Conservation (phyloP, 1,140 invertebrate species). For the silkworm (Bombyx mori) region ASM3026992v2 NC_085116.1:13000501-13001000, state of each 20-base stretch:
- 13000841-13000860: slow-evolving; percentile 5
- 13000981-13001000: slow-evolving; percentile 42
- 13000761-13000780: slow-evolving; percentile 5
- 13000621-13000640: slow-evolving; percentile 10
- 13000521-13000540: slow-evolving; percentile 8
- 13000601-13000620: slow-evolving; percentile 14
- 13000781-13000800: neutral
- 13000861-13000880: too few relatives aligned
- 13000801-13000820: slow-evolving; percentile 7
- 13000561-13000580: neutral
- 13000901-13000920: slow-evolving; percentile 9
- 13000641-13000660: slow-evolving; percentile 14
- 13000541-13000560: slow-evolving; percentile 7
- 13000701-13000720: slow-evolving; percentile 12
- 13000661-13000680: slow-evolving; percentile 20
- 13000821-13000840: slow-evolving; percentile 15
- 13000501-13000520: too few relatives aligned
- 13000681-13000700: slow-evolving; percentile 12
- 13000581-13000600: slow-evolving; percentile 8
- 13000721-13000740: slow-evolving; percentile 10
- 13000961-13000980: slow-evolving; percentile 31
- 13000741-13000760: slow-evolving; percentile 4
- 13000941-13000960: slow-evolving; percentile 25
- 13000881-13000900: neutral
- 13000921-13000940: neutral